These are phyloP conservation scores for Electrophaes corylata DNA, from an alignment of 2,888 invertebrate species.

Conservation along the genomic window DNA sequence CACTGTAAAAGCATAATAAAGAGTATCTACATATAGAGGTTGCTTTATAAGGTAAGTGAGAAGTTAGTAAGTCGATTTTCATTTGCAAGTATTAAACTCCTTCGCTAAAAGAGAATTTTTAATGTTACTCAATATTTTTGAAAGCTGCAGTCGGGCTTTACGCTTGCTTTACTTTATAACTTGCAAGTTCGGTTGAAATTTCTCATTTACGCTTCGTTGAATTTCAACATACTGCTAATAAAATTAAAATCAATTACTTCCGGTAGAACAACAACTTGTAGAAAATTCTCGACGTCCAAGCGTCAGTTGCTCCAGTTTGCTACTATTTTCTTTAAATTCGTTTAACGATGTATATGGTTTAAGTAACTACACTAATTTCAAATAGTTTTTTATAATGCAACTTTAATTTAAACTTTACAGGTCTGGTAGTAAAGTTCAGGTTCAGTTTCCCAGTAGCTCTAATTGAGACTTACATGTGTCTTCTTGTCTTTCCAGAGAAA, in stretches of 20 bases:
- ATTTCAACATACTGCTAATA: constrained; percentile 63
- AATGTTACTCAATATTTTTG: constrained; percentile 59
- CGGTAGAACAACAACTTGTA: constrained; percentile 65
- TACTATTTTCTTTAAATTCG: constrained; percentile 52
- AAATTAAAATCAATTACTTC: constrained; percentile 79
- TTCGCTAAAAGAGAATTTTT: constrained; percentile 51
- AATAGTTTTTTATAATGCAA: constrained; percentile 37
- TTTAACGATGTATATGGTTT: constrained; percentile 46
- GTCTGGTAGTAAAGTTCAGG: neutral
- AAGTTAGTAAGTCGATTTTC: constrained; percentile 37
- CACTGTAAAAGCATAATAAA: neutral
- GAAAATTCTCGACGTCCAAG: constrained; percentile 53
- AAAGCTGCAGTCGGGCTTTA: constrained; percentile 38
- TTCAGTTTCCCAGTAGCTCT: neutral
- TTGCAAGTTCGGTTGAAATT: constrained; percentile 70
- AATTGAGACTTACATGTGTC: constrained; percentile 2
- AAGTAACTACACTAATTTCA: constrained; percentile 41
- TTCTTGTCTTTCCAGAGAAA: neutral
- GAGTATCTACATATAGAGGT: neutral
- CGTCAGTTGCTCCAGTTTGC: constrained; percentile 44
- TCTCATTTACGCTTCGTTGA: constrained; percentile 75
- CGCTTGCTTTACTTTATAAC: constrained; percentile 53
- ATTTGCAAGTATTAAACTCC: constrained; percentile 44
- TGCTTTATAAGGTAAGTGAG: constrained; percentile 26
- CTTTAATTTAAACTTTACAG: neutral